phyloP scores from a whole-genome alignment of 2,888 invertebrate genomes.

The Habroteleia sp. region DNA sequence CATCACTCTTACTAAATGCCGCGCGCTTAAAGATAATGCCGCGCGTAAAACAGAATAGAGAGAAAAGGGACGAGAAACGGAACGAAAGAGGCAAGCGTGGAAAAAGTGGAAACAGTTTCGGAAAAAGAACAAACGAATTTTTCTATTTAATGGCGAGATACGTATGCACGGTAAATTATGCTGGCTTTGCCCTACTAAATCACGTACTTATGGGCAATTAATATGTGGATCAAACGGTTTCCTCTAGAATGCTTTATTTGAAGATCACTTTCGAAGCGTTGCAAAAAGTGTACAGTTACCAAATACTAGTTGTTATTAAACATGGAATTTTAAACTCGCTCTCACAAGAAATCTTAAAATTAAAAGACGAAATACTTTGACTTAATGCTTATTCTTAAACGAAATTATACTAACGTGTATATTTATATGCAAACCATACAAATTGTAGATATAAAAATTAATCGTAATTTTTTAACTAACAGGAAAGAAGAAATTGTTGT shows the following conservation, averaged over 20 bases:
- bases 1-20: slow-evolving; percentile 61
- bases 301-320: too few relatives aligned
- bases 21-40: slow-evolving; percentile 25
- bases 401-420: too few relatives aligned
- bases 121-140: background rate
- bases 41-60: slow-evolving; percentile 16
- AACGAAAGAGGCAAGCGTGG: background rate
- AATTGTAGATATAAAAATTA: too few relatives aligned
- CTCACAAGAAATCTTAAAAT: too few relatives aligned
- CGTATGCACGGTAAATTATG: slow-evolving; percentile 7
- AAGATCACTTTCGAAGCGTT: slow-evolving; percentile 16
- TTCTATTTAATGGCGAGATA: background rate
- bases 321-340: too few relatives aligned
- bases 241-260: background rate
- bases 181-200: slow-evolving; percentile 42
- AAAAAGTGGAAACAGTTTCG: slow-evolving; percentile 8
- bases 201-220: slow-evolving; percentile 11
- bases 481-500: too few relatives aligned
- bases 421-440: too few relatives aligned
- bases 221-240: slow-evolving; percentile 33
- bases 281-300: too few relatives aligned
- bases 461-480: too few relatives aligned
- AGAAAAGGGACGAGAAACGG: slow-evolving; percentile 3
- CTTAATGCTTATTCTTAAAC: too few relatives aligned
- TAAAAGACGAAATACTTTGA: too few relatives aligned